Evolutionary conservation across 2,113 vertebrate species (phyloP).

Genomic region (Notiomystis cincta): DNA sequence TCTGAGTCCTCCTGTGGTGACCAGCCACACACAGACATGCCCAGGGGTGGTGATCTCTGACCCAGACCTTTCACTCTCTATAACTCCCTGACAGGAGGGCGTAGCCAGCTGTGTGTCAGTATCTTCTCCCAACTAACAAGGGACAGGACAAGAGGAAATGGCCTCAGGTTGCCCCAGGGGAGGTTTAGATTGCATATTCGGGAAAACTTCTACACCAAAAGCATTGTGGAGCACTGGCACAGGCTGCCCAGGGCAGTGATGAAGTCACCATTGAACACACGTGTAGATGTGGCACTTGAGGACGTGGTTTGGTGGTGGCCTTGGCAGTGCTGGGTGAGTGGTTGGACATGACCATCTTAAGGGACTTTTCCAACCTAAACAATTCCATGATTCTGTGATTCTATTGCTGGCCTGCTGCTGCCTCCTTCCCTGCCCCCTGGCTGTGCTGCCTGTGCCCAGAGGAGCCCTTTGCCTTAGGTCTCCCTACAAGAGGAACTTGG

Average conservation of each 20-base stretch:
- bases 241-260: neutral
- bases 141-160: neutral
- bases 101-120: neutral
- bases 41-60: neutral
- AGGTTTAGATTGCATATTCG: neutral
- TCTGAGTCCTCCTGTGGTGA: neutral
- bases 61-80: neutral
- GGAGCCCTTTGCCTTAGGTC: neutral
- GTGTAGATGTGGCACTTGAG: neutral
- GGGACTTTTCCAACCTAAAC: neutral
- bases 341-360: neutral
- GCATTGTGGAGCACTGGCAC: neutral
- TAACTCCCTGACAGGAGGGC: neutral
- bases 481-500: neutral
- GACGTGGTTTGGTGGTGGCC: neutral
- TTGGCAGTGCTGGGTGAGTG: accelerated
- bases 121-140: neutral
- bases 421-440: neutral
- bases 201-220: neutral
- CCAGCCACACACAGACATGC: neutral
- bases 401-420: neutral
- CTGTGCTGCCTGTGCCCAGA: neutral
- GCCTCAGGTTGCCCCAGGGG: neutral
- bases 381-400: neutral
- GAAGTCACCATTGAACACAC: too few species aligned